Evolutionary conservation across 2,797 vertebrate genomes (phyloP), one percentile per base, ranked within the genome.

Genomic region (Notamacropus eugenii): DNA sequence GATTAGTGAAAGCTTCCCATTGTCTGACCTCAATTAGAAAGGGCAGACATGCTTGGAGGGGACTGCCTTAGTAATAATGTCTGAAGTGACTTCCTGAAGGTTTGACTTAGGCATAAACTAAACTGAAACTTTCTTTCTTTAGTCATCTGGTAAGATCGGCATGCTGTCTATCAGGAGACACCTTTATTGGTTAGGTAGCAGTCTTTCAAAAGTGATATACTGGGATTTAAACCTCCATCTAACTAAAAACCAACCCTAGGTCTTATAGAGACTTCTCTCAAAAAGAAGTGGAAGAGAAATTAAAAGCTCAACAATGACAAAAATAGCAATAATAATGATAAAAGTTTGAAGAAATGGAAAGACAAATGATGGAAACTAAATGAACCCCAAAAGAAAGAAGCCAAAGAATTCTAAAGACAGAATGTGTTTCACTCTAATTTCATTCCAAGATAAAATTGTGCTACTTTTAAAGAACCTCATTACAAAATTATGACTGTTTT

Each of bases 1-100:
- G 24, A 46, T 74, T 96, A 92, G 67, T 92, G 94, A 92, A 94
- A 97, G 96, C 95, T 97, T 9, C 59, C 91, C 55, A 91, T 95
- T 96, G 93, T 93, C 92, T 92, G 55, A 96, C 1, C 0, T 96
- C 95, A 94, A 55, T 96, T 96, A 95, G 94, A 96, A 96, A 93
- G 52, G 28, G 1, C 50, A 55, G 97, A 93, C 97, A 93, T 58
- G 55, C 95, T 59, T 95, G 91, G 58, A 96, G 92, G 67, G 54
- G 54, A 93, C 95, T 59, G 92, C 67, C 0, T 0, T 92, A 3
- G 54, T 92, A 96, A 67, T 93, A 96, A 59, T 0, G 28, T 0
- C 90, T 93, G 8, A 92, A 92, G 31, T 46, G 93, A n/a, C 58
- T 91, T 4, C 0, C 74, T 29, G 90, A 0, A 0, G 93, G 14